Evolutionary conservation across 2,113 vertebrate genomes (phyloP).

Genomic region (Sapajus apella): DNA sequence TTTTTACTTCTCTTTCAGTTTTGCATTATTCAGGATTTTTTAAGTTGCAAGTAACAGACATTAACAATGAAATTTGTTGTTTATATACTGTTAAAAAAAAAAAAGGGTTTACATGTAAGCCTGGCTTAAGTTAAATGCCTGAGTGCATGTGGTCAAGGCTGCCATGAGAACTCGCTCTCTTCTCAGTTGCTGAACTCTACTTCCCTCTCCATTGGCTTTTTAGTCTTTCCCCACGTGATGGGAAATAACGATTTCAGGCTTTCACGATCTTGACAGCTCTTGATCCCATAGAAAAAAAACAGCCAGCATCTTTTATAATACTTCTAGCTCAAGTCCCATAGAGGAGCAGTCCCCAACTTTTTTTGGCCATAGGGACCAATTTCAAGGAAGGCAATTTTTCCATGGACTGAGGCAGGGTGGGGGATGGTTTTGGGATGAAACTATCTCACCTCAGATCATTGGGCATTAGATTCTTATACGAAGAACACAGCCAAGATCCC

Average conservation of each 20-base stretch:
- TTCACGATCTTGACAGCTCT: background rate
- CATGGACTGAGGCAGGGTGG: too few relatives aligned
- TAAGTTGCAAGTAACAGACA: background rate
- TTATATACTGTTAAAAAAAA: background rate
- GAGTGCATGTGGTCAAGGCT: accelerated
- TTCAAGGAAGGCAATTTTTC: too few relatives aligned
- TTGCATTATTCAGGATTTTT: background rate
- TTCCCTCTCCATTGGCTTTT: background rate
- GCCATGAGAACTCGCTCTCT: accelerated
- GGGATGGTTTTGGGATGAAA: too few relatives aligned
- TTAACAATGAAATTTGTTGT: background rate
- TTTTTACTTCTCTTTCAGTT: background rate
- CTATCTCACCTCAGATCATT: too few relatives aligned
- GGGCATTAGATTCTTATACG: too few relatives aligned
- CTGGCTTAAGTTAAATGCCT: background rate
- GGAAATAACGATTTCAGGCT: background rate
- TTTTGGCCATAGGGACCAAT: too few relatives aligned
- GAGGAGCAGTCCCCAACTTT: too few relatives aligned
- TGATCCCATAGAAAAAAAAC: background rate
- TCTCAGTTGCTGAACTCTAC: background rate
- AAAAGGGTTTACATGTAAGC: background rate
- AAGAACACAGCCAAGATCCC: too few relatives aligned
- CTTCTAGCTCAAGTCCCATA: background rate
- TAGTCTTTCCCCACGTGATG: background rate
- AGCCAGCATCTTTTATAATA: background rate